These are phyloP conservation scores for Phoenicopterus ruber DNA, from an alignment of 2,113 vertebrate genomes.

Conservation along the genomic window DNA sequence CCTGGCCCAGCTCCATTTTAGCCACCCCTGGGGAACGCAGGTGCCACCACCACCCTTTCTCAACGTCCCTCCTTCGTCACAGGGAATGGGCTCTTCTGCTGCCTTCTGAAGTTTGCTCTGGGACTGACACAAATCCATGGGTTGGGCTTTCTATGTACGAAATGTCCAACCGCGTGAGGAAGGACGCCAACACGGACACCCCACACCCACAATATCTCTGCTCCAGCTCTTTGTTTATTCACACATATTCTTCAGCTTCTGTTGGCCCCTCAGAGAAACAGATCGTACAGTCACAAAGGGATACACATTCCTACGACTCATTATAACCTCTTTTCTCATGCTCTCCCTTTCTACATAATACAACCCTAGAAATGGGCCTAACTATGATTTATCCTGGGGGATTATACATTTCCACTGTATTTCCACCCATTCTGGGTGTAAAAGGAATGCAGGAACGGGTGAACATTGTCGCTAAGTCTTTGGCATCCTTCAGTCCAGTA, in stretches of 20 bases:
- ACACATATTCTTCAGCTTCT: background rate
- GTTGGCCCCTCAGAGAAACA: background rate
- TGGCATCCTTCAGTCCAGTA: background rate
- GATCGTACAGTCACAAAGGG: background rate
- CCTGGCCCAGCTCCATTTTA: background rate
- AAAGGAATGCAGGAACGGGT: background rate
- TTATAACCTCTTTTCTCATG: background rate
- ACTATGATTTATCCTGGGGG: background rate
- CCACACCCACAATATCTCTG: background rate
- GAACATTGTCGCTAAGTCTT: background rate
- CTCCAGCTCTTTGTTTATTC: background rate
- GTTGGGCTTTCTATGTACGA: background rate
- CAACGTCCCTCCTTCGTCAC: background rate
- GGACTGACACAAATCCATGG: background rate
- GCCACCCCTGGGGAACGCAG: rapidly evolving
- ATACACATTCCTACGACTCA: background rate
- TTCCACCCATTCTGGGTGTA: background rate
- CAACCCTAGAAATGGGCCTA: background rate
- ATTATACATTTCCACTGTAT: background rate
- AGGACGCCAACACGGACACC: background rate
- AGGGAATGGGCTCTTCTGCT: background rate
- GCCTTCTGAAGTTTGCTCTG: background rate
- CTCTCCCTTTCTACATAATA: background rate
- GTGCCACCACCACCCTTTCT: background rate
- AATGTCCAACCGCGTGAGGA: background rate